These are phyloP conservation scores for Nomada lathburiana DNA, from an alignment of 2,888 invertebrate species.

Conservation along the genomic window DNA sequence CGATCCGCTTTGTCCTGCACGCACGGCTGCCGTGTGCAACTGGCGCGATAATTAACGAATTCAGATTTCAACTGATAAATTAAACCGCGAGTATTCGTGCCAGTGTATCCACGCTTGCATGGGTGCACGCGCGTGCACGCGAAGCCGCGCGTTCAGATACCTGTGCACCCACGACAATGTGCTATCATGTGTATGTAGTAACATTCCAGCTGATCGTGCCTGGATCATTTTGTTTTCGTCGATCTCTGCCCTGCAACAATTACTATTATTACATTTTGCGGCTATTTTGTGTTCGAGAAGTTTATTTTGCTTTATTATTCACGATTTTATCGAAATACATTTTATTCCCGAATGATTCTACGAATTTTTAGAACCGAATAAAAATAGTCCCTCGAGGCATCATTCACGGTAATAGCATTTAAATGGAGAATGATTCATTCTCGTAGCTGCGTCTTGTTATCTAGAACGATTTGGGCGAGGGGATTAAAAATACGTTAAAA, in stretches of 20 bases:
- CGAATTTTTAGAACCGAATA: too few relatives aligned
- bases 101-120: slow-evolving; percentile 20
- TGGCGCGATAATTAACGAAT: slow-evolving; percentile 77
- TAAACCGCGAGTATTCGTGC: slow-evolving; percentile 40
- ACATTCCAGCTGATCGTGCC: neutral
- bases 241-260: neutral
- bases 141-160: slow-evolving; percentile 32
- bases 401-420: too few relatives aligned
- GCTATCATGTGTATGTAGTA: slow-evolving; percentile 20
- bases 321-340: too few relatives aligned
- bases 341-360: too few relatives aligned
- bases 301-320: too few relatives aligned
- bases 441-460: too few relatives aligned
- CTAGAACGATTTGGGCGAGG: too few relatives aligned
- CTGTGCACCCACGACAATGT: slow-evolving; percentile 7
- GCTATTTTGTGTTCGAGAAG: too few relatives aligned
- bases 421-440: too few relatives aligned
- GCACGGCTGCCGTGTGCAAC: slow-evolving; percentile 67
- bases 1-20: slow-evolving; percentile 50
- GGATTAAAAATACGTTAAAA: too few relatives aligned
- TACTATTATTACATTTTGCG: neutral
- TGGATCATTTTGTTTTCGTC: neutral
- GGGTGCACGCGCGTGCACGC: slow-evolving; percentile 30
- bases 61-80: slow-evolving; percentile 79
- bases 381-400: too few relatives aligned